Percentiles rank a stretch among this genome's conserved stretches.
Conservation (phyloP, 1,140 invertebrate genomes). For the Aleiodes sp. region DNA sequence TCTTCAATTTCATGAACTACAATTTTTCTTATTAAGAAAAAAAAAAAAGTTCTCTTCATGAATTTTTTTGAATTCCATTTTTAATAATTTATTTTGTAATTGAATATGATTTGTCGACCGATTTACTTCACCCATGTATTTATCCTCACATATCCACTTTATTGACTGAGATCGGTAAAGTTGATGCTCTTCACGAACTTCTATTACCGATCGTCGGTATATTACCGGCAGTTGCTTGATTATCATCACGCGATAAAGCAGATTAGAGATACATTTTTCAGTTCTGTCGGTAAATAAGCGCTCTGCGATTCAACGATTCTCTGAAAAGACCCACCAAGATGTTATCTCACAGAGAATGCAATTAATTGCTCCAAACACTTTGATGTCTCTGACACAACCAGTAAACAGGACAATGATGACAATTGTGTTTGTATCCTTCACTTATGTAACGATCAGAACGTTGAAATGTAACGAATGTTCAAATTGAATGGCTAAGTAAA, state of each 20-base stretch:
- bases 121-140: too few species aligned
- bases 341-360: slow-evolving; percentile 13
- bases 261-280: background rate
- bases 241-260: background rate
- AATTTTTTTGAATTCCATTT: too few species aligned
- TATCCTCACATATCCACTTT: too few species aligned
- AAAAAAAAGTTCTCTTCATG: too few species aligned
- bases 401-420: slow-evolving; percentile 7
- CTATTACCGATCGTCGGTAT: background rate
- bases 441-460: background rate
- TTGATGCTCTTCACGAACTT: slow-evolving; percentile 19
- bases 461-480: background rate
- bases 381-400: slow-evolving; percentile 9
- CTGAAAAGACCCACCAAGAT: background rate
- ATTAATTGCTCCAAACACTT: slow-evolving; percentile 15
- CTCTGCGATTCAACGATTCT: background rate
- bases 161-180: slow-evolving; percentile 20
- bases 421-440: slow-evolving; percentile 6
- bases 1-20: too few species aligned
- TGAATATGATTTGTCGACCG: too few species aligned
- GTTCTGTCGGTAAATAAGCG: background rate
- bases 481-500: background rate
- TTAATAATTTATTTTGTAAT: too few species aligned
- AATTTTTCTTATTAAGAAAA: too few species aligned
- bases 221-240: background rate